Base-by-base conservation (phyloP, 2,888 invertebrate species). In the Tiliacea aurago region DNA sequence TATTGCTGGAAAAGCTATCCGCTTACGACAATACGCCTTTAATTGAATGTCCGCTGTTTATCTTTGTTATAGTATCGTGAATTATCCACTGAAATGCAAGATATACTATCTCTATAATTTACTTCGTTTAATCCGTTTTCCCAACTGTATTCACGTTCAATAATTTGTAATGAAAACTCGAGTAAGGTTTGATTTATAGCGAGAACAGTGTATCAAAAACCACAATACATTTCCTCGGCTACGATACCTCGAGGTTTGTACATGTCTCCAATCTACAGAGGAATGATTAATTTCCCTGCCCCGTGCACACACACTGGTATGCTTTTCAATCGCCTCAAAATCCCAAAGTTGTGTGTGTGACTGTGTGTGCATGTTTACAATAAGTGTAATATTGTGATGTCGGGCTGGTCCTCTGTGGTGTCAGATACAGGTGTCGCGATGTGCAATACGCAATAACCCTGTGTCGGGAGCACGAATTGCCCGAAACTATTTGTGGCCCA, bases 401-500 rank as follows among this genome's bases (percentile, higher is more conserved):
- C 85, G 86, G 81, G 84, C 83, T 71, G 69, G 86, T 68, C 47
- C 80, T 84, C 85, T 88, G 85, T 84, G 84, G 87, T 91, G 95
- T 94, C 93, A 91, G 88, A 90, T 91, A 90, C 95, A 94, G 94
- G 92, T 94, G 94, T 91, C 87, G 87, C 90, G 89, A 90, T 89
- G 89, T 89, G 88, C 90, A 89, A 81, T 86, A 84, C 89, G 91
- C 93, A 93, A 93, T 93, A 93, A 91, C 91, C 89, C 77, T 78
- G 72, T 82, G 88, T 84, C 86, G 83, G 81, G 78, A 79, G 83
- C 86, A 83, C 85, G 85, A 91, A 91, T 90, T 88, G 87, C 85
- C 86, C 84, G 86, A 78, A 89, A 86, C 88, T 83, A 87, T 90
- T 89, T 88, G 88, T 88, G 90, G 90, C 82, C 67, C 86, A 89